A percentile compares a stretch with the other conserved stretches of the same genome.
Evolutionary conservation across 2,888 invertebrate species (phyloP).

Genomic region (Eumacrocentrus americanus): DNA sequence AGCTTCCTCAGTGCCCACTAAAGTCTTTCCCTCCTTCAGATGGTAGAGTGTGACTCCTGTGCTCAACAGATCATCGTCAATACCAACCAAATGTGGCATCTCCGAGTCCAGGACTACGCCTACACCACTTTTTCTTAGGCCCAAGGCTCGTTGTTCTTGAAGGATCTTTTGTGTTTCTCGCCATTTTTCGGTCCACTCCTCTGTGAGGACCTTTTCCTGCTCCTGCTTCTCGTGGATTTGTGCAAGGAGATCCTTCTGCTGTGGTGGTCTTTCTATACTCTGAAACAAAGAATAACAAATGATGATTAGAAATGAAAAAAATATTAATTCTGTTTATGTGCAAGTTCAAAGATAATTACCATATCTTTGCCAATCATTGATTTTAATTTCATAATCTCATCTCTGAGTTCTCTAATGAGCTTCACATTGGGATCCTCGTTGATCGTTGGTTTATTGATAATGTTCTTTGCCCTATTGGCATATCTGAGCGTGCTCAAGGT

Average conservation of each 20-base stretch:
- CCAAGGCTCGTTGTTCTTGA: conserved; percentile 86
- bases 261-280: conserved; percentile 66
- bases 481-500: conserved; percentile 85
- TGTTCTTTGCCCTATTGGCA: conserved; percentile 89
- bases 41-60: conserved; percentile 92
- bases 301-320: background rate
- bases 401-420: conserved; percentile 81
- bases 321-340: background rate
- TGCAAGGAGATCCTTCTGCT: conserved; percentile 71
- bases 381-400: conserved; percentile 83
- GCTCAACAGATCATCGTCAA: conserved; percentile 87
- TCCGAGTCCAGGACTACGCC: conserved; percentile 90
- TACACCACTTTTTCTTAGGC: conserved; percentile 83
- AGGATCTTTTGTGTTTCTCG: conserved; percentile 86
- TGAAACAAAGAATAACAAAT: conserved; percentile 33
- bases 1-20: conserved; percentile 81
- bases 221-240: conserved; percentile 90
- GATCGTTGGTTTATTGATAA: conserved; percentile 88
- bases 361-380: conserved; percentile 75
- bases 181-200: conserved; percentile 95
- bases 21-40: conserved; percentile 87
- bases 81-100: conserved; percentile 89
- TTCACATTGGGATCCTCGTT: conserved; percentile 91
- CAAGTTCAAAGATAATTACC: conserved; percentile 59
- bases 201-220: conserved; percentile 85